phyloP scores from a whole-genome alignment of 2,113 vertebrate species.

The Osmerus mordax region DNA sequence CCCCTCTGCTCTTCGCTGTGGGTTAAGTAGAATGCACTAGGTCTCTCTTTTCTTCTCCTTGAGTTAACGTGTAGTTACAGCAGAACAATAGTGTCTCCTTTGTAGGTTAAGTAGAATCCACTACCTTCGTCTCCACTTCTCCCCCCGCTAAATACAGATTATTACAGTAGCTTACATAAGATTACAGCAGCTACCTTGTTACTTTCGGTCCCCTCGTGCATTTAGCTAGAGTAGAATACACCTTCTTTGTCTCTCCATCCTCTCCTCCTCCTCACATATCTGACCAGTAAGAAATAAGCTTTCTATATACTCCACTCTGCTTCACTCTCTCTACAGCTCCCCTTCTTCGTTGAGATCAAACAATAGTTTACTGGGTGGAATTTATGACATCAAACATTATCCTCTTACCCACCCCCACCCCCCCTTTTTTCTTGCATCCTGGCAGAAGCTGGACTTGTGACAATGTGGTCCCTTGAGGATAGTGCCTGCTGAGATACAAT shows the following conservation, averaged over 20 bases:
- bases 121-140: conserved; percentile 13
- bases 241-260: background rate
- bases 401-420: background rate
- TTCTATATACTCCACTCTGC: no score
- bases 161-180: background rate
- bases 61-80: no score
- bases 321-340: no score
- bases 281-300: conserved; percentile 10
- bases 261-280: conserved; percentile 26
- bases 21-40: conserved; percentile 8
- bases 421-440: background rate
- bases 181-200: background rate
- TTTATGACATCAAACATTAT: background rate
- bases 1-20: background rate
- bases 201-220: no score
- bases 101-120: no score
- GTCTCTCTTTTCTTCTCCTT: conserved; percentile 1
- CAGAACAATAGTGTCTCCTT: no score
- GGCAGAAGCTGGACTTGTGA: conserved; percentile 19
- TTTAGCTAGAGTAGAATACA: no score
- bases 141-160: conserved; percentile 37
- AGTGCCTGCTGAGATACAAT: conserved; percentile 16
- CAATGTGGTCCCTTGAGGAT: conserved; percentile 43
- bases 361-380: no score
- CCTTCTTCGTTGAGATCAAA: no score